Base-by-base conservation (phyloP, 1,140 invertebrate genomes). In the Macrobrachium nipponense region DNA sequence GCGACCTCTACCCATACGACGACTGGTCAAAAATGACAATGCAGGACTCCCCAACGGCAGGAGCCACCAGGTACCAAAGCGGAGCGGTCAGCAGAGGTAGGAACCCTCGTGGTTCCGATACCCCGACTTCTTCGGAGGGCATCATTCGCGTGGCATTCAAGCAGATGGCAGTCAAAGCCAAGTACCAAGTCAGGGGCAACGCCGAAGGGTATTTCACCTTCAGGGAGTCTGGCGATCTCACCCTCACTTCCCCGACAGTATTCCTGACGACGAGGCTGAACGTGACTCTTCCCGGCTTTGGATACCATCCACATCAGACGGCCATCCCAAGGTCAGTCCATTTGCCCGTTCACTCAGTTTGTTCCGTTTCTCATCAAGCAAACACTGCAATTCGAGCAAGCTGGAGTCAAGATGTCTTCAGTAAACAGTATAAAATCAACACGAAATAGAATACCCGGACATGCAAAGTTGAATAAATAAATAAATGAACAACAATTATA, bases 131-230 rank as follows among this genome's bases (percentile, higher is more conserved):
- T 17, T 23, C 68, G 20, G 80, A 82, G 66, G 87, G 87, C 2
- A 59, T 88, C 61, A 60, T 88, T n/a, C 44, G 83, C 23, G 87
- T 86, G 51, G 87, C 87, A 7, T 88, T 88, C 72, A 82, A 70
- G 17, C 78, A 86, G 44, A 73, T 88, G 43, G 76, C 44, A n/a
- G 84, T 88, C 44, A 82, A 43, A 70, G 83, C 87, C 62, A 82
- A 68, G 36, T 88, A 88, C 73, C 82, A 86, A 78, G 87, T 88
- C n/a, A 75, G 83, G 70, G 87, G 87, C 72, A 88, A 77, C 59
- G 87, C 87, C 18, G 83, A 83, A 7, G 87, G 84, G 17, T 85
- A 86, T 64, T 66, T 88, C 80, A 88, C 82, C 87, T 88, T 88
- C 73, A 81, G 79, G 80, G 87, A 88, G 77, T 82, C 70, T 36